Evolutionary conservation across 2,113 vertebrate species (phyloP).

Genomic region (Globicephala melas): DNA sequence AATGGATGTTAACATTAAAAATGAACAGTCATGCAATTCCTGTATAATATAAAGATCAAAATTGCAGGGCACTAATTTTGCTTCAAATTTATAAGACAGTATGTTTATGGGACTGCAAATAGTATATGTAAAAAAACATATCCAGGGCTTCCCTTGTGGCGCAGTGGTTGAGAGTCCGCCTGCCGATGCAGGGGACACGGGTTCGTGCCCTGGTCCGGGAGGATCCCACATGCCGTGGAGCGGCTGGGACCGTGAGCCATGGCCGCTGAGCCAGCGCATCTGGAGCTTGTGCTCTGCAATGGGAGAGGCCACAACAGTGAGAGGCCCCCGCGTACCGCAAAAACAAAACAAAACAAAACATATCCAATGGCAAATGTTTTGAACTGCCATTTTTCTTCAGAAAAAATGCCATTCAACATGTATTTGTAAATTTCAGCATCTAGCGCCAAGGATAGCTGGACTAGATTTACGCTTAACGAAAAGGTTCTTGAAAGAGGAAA

Average conservation of each 20-base stretch:
- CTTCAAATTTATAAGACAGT: constrained; percentile 57
- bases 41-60: constrained; percentile 74
- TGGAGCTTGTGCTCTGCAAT: too few species aligned
- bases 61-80: constrained; percentile 64
- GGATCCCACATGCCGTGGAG: too few species aligned
- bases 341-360: not conserved
- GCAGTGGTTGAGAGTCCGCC: too few species aligned
- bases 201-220: too few species aligned
- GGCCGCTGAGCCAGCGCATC: too few species aligned
- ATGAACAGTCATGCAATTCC: constrained; percentile 74
- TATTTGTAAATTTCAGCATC: constrained; percentile 40
- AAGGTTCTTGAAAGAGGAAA: constrained; percentile 3
- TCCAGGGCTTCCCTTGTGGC: not conserved
- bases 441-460: constrained; percentile 47
- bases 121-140: not conserved
- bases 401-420: constrained; percentile 52
- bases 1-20: constrained; percentile 81
- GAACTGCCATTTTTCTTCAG: constrained; percentile 27
- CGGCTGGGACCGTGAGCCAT: too few species aligned
- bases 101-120: constrained; percentile 56
- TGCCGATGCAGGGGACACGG: too few species aligned
- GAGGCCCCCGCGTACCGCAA: too few species aligned
- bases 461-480: constrained; percentile 40
- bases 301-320: too few species aligned
- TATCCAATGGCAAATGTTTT: constrained; percentile 23